Evolutionary conservation across 2,113 vertebrate species (phyloP), one percentile per base, ranked within the genome.

Genomic region (Nothocercus nigrocapillus): DNA sequence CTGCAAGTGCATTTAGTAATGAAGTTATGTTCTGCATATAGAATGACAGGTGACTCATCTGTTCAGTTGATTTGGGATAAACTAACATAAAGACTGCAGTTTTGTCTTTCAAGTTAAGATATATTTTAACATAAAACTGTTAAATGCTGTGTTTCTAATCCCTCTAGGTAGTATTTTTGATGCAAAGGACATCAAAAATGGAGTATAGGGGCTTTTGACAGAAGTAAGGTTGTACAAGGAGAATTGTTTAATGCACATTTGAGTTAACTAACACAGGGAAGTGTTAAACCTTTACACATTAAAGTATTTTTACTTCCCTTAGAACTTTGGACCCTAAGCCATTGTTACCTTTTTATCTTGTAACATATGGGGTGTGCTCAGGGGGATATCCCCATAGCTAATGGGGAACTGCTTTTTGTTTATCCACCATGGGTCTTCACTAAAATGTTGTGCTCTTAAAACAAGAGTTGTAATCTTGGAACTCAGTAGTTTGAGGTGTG

Each of bases 131-230:
- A 20, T 45, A 54, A 40, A 54, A 78, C 54, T 58, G 30, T 6
- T 1, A 3, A 1, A 1, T n/a, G 9, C 19, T 5, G 5, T 11
- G 7, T 16, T 22, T 59, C 21, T 76, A n/a, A 5, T 85, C 4
- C 2, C 18, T 47, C 42, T 42, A 56, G 38, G 30, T 12, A 21
- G 2, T 14, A 4, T 21, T 4, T 32, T 30, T 45, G 47, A 25
- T n/a, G 24, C 13, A 0, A 27, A 34, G 47, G 14, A 20, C 67
- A 61, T 74, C 11, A 34, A 21, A 20, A 13, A 20, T 36, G 21
- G 14, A 25, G 11, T 28, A 9, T 40, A 18, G 30, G 16, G 4
- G 2, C 30, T 75, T 75, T 3, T 7, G n/a, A 0, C 12, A 28
- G 32, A 61, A 32, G 12, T 66, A 4, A 21, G 44, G 7, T n/a